Percentiles rank a stretch among this genome's conserved stretches.
These are phyloP conservation scores for Ectobius pallidus DNA, from an alignment of 2,888 invertebrate species.

Conservation along the genomic window DNA sequence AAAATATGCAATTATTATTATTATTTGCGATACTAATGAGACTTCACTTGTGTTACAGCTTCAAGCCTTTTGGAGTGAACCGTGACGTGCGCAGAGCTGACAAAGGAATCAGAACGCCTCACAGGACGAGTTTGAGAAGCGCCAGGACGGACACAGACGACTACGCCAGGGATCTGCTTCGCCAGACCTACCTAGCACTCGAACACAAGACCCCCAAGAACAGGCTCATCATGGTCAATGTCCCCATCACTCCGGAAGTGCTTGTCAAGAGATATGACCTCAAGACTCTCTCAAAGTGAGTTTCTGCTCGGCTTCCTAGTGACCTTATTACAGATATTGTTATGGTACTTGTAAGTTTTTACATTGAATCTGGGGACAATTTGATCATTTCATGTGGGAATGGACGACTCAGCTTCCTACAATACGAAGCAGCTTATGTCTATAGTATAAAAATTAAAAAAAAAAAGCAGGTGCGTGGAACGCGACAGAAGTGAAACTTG, in stretches of 20 bases:
- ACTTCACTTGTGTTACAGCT: too few species aligned
- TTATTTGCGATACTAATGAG: too few species aligned
- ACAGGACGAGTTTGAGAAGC: constrained; percentile 24
- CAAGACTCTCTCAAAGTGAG: constrained; percentile 66
- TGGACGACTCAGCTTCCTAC: too few species aligned
- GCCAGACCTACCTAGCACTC: constrained; percentile 11
- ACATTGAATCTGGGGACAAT: too few species aligned
- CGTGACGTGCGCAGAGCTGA: neutral
- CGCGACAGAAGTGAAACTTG: too few species aligned
- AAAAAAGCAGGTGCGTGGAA: too few species aligned
- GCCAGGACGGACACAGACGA: neutral
- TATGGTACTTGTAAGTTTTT: neutral
- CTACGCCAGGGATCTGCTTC: neutral
- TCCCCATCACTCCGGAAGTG: constrained; percentile 67
- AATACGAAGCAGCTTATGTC: too few species aligned
- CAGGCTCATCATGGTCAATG: constrained; percentile 50
- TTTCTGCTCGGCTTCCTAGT: neutral
- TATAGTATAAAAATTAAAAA: too few species aligned
- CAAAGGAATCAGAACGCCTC: neutral
- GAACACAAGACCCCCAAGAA: constrained; percentile 1
- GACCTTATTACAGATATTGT: neutral
- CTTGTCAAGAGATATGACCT: constrained; percentile 75
- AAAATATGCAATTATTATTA: too few species aligned
- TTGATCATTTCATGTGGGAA: too few species aligned
- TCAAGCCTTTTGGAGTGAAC: neutral